Conservation (phyloP, 1,140 invertebrate genomes). For the Acromyrmex charruanus region DNA sequence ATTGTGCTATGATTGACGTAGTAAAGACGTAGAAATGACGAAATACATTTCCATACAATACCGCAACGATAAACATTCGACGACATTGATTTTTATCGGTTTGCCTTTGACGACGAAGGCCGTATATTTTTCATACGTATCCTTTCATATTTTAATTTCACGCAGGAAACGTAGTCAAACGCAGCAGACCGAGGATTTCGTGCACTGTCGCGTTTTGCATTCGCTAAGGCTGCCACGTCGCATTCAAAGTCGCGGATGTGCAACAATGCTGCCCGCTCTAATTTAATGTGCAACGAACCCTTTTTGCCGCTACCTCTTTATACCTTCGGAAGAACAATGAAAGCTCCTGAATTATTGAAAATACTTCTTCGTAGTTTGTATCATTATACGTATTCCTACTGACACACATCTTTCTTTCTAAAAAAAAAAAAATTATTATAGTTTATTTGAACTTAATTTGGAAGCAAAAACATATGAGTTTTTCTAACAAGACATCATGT, state of each 20-base stretch:
- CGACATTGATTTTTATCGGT: conserved; percentile 24
- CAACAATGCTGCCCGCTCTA: conserved; percentile 37
- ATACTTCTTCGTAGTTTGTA: neutral
- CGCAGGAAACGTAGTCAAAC: conserved; percentile 64
- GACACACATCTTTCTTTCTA: neutral
- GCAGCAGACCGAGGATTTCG: conserved; percentile 72
- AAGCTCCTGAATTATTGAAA: conserved; percentile 38
- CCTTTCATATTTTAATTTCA: conserved; percentile 67
- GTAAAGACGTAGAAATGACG: neutral
- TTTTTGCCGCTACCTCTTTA: conserved; percentile 43
- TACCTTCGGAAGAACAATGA: conserved; percentile 27
- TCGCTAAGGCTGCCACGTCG: conserved; percentile 32
- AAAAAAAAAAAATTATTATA: too few relatives aligned
- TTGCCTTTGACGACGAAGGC: conserved; percentile 16
- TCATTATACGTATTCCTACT: neutral
- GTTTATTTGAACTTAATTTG: neutral
- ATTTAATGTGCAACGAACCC: conserved; percentile 49
- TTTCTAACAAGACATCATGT: neutral
- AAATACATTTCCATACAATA: neutral
- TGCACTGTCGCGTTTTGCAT: conserved; percentile 56
- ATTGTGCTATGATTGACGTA: neutral
- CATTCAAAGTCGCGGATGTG: conserved; percentile 59
- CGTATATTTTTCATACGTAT: conserved; percentile 27
- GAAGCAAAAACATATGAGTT: neutral
- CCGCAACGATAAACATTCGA: neutral